These are phyloP conservation scores for Malurus elegans DNA, from an alignment of 2,113 vertebrate genomes.

Conservation along the genomic window DNA sequence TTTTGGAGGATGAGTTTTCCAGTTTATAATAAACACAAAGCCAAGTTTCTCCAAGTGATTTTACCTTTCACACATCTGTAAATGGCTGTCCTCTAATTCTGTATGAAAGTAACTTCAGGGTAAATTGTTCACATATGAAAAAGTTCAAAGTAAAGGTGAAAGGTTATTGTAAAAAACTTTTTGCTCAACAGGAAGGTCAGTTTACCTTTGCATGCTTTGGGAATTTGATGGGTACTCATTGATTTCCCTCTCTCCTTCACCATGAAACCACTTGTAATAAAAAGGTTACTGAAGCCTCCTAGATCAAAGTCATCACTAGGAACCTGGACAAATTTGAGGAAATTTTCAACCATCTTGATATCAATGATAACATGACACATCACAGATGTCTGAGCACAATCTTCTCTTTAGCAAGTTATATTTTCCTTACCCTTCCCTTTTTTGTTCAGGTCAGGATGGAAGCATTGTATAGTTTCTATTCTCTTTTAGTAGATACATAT, in stretches of 20 bases:
- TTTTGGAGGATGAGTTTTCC: background rate
- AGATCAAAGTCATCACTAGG: background rate
- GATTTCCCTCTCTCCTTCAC: background rate
- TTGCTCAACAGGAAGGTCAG: background rate
- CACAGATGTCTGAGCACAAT: background rate
- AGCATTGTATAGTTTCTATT: background rate
- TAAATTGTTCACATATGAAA: background rate
- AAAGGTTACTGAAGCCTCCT: background rate
- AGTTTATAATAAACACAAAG: background rate
- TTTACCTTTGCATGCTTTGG: background rate
- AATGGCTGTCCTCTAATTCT: background rate
- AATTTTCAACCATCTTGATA: background rate
- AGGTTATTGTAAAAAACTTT: background rate
- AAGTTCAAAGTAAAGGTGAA: background rate
- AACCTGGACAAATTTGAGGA: background rate
- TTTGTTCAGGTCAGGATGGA: background rate
- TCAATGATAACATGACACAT: background rate
- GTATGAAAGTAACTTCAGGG: background rate
- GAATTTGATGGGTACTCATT: background rate
- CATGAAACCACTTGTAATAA: background rate
- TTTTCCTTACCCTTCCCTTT: background rate
- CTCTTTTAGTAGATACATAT: background rate
- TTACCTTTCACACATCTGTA: background rate
- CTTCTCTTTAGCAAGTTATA: background rate
- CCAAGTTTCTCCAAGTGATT: background rate